These are phyloP conservation scores for Irena cyanogastra DNA, from an alignment of 2,113 vertebrate species.

Conservation along the genomic window DNA sequence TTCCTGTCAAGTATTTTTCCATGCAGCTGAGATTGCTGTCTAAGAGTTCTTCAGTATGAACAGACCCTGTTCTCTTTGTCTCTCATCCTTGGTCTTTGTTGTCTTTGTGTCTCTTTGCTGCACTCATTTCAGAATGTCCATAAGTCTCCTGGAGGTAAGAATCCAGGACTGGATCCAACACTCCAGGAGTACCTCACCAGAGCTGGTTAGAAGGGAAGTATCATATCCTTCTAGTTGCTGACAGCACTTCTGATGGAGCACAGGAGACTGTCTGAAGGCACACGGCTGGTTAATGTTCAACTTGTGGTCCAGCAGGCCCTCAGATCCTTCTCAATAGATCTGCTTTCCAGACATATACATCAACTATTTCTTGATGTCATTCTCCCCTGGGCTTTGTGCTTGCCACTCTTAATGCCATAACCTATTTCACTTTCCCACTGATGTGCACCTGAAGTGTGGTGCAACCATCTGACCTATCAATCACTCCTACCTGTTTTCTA, in stretches of 20 bases:
- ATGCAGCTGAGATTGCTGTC: neutral
- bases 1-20: neutral
- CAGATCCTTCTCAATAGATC: neutral
- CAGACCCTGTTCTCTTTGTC: neutral
- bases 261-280: neutral
- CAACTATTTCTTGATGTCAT: neutral
- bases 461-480: neutral
- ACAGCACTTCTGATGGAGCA: neutral
- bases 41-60: neutral
- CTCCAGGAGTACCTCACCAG: neutral
- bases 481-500: neutral
- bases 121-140: neutral
- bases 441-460: neutral
- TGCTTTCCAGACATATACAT: neutral
- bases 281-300: neutral
- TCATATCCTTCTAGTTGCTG: neutral
- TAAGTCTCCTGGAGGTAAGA: neutral
- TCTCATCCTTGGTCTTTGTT: neutral
- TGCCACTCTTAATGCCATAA: neutral
- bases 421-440: neutral
- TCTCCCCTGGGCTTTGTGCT: neutral
- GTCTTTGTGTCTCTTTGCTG: neutral
- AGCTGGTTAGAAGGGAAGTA: neutral
- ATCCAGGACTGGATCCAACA: neutral
- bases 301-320: neutral